Conservation (phyloP, 2,113 vertebrate genomes). For the Daboia siamensis region DNA sequence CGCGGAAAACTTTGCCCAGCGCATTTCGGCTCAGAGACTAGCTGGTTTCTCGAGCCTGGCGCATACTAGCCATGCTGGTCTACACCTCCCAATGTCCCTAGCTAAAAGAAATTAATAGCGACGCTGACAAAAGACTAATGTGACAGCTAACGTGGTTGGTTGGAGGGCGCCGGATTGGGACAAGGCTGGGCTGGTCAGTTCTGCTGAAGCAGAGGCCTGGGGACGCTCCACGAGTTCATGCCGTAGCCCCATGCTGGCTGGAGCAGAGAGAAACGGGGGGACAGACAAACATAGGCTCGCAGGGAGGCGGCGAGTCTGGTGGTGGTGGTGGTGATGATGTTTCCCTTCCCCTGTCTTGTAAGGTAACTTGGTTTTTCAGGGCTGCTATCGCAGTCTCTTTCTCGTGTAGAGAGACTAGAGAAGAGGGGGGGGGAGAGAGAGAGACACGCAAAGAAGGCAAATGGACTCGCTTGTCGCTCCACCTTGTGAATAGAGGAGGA, state of each 20-base stretch:
- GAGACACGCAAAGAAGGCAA: no score
- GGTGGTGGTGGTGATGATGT: background rate
- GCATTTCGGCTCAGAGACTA: background rate
- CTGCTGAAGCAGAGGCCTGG: background rate
- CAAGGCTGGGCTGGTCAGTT: background rate
- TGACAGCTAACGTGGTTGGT: background rate
- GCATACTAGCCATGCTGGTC: background rate
- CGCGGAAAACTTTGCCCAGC: background rate
- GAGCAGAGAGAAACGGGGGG: background rate
- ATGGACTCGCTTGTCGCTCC: background rate
- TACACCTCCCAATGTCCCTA: background rate
- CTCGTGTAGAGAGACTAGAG: background rate
- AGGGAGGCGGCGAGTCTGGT: background rate
- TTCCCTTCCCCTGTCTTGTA: background rate
- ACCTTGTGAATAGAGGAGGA: constrained; percentile 23
- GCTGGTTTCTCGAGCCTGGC: background rate
- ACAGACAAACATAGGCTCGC: background rate
- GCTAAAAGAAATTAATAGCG: background rate
- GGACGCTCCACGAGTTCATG: background rate
- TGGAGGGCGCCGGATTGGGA: background rate
- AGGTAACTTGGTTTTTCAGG: background rate
- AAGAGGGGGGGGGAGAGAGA: background rate
- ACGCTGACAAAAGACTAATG: background rate
- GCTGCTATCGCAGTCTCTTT: background rate
- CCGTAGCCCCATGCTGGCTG: background rate